Conservation (phyloP, 2,888 invertebrate genomes). For the Eristalis arbustorum region DNA sequence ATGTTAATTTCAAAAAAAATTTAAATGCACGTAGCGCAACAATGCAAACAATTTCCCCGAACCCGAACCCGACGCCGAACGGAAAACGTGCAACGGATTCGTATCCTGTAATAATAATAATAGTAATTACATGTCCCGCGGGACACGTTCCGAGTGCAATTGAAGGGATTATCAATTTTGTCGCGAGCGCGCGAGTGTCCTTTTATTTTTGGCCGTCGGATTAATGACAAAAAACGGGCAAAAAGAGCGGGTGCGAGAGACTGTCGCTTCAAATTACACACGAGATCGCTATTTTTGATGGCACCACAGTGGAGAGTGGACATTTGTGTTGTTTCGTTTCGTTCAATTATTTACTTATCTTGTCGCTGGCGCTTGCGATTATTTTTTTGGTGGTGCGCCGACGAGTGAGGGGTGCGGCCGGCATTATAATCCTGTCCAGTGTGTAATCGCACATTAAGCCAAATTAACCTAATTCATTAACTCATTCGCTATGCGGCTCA, state of each 20-base stretch:
- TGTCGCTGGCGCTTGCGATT: conserved; percentile 37
- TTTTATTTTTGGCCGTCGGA: background rate
- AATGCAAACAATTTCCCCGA: conserved; percentile 56
- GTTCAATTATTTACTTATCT: conserved; percentile 69
- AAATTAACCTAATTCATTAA: conserved; percentile 70
- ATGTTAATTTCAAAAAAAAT: background rate
- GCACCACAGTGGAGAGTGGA: background rate
- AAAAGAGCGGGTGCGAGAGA: conserved; percentile 11
- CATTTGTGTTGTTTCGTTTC: conserved; percentile 47
- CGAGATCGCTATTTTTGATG: conserved; percentile 24
- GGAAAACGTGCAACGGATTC: conserved; percentile 49
- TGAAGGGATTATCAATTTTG: conserved; percentile 68
- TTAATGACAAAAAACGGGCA: background rate
- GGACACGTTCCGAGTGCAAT: conserved; percentile 60
- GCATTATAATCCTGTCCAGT: conserved; percentile 55
- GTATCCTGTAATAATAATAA: conserved; percentile 69
- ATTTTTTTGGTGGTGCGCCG: background rate
- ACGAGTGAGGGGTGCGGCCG: background rate
- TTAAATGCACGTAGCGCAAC: background rate
- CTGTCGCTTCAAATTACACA: conserved; percentile 60
- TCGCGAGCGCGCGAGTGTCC: background rate
- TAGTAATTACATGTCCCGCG: conserved; percentile 66
- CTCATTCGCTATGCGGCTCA: conserved; percentile 37
- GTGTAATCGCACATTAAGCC: conserved; percentile 66
- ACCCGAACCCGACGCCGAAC: background rate